Evolutionary conservation across 2,797 vertebrate species (phyloP).

Genomic region (Chlorospingus flavigularis): DNA sequence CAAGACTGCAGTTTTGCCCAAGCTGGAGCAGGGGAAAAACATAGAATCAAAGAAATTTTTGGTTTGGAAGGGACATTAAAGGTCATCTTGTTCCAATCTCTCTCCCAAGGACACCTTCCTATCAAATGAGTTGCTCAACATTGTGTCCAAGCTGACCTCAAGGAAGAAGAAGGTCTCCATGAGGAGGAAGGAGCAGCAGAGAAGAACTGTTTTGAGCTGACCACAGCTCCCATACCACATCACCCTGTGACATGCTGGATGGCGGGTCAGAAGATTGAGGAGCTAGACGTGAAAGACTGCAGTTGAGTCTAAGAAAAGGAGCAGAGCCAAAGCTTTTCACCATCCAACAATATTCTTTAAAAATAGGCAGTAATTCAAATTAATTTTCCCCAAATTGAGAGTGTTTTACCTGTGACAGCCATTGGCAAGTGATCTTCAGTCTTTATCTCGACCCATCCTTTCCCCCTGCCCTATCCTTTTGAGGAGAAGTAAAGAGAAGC

Average conservation of each 20-base stretch:
- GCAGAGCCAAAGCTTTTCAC: not conserved
- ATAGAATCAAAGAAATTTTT: not conserved
- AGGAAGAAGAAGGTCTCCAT: not conserved
- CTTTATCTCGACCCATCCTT: not conserved
- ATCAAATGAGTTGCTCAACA: not conserved
- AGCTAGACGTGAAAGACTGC: not conserved
- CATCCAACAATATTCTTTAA: not conserved
- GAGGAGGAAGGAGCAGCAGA: not conserved
- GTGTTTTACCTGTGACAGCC: not conserved
- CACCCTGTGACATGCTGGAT: rapidly evolving
- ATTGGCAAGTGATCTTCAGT: not conserved
- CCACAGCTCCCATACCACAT: not conserved
- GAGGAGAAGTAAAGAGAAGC: not conserved
- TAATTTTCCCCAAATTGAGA: not conserved
- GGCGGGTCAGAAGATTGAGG: rapidly evolving
- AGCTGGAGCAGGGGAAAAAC: not conserved
- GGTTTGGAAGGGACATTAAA: not conserved
- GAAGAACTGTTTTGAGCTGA: not conserved
- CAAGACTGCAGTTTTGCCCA: not conserved
- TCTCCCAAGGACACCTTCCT: not conserved
- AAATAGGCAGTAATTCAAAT: not conserved
- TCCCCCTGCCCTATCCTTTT: not conserved
- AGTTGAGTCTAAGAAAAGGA: not conserved
- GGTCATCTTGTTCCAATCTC: not conserved
- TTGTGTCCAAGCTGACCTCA: rapidly evolving